Evolutionary conservation across 2,888 invertebrate genomes (phyloP).

Genomic region (Agriotes lineatus): DNA sequence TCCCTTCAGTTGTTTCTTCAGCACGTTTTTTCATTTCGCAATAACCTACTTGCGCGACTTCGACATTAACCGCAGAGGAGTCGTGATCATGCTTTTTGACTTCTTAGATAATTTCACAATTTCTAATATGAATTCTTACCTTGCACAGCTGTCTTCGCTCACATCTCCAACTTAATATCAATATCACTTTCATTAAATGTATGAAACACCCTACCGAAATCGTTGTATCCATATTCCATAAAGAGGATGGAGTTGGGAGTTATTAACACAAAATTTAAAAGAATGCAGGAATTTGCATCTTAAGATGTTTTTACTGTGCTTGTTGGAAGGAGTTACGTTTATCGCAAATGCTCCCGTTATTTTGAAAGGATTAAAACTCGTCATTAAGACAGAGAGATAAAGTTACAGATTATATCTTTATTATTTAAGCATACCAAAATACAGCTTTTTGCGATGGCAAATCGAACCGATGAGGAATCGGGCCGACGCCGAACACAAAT

Average conservation of each 20-base stretch:
- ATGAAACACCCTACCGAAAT: conserved; percentile 11
- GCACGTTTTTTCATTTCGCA: conserved; percentile 32
- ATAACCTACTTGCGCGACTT: conserved; percentile 25
- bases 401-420: no score
- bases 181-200: conserved; percentile 17
- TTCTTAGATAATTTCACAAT: conserved; percentile 15
- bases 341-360: no score
- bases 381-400: no score
- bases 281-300: not conserved
- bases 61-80: conserved; percentile 23
- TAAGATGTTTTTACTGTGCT: no score
- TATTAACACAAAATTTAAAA: not conserved
- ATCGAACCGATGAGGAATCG: no score
- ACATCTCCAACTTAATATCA: conserved; percentile 18
- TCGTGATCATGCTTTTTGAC: conserved; percentile 11
- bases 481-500: no score
- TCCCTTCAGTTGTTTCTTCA: conserved; percentile 32
- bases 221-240: not conserved
- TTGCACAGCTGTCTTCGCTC: conserved; percentile 3
- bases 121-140: conserved; percentile 16
- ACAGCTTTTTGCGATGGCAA: no score
- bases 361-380: no score
- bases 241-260: not conserved
- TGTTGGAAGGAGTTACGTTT: no score
- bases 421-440: no score